Evolutionary conservation across 2,888 invertebrate genomes (phyloP).

Genomic region (Microctonus brassicae): DNA sequence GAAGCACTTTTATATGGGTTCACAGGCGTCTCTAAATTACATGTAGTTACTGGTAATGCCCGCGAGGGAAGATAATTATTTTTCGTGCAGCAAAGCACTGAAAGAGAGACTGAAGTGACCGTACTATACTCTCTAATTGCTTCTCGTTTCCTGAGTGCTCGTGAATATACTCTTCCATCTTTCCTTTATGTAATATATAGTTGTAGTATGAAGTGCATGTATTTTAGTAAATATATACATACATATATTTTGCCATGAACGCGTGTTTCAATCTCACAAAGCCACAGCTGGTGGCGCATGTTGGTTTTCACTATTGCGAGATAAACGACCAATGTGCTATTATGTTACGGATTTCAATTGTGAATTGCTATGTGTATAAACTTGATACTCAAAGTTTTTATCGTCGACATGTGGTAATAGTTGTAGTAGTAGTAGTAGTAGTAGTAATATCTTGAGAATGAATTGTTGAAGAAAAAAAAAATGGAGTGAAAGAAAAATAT

Average conservation of each 20-base stretch:
- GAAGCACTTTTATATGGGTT: constrained; percentile 1
- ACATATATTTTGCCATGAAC: constrained; percentile 2
- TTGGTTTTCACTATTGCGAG: constrained; percentile 14
- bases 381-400: neutral
- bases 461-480: neutral
- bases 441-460: neutral
- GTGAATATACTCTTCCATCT: constrained; percentile 4
- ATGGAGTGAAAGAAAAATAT: neutral
- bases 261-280: constrained; percentile 16
- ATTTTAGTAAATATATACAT: neutral
- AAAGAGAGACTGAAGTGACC: constrained; percentile 1
- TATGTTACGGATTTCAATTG: constrained; percentile 18
- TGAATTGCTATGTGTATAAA: neutral
- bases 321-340: constrained; percentile 15
- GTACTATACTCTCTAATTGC: constrained; percentile 6
- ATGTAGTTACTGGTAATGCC: constrained; percentile 11
- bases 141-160: constrained; percentile 9
- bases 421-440: neutral
- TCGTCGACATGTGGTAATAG: neutral
- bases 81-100: neutral
- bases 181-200: neutral
- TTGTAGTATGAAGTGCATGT: neutral
- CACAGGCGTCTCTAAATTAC: constrained; percentile 4
- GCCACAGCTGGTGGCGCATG: constrained; percentile 18
- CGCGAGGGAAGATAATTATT: constrained; percentile 1